Base-by-base conservation (phyloP, 2,113 vertebrate species). In the Prionailurus bengalensis region DNA sequence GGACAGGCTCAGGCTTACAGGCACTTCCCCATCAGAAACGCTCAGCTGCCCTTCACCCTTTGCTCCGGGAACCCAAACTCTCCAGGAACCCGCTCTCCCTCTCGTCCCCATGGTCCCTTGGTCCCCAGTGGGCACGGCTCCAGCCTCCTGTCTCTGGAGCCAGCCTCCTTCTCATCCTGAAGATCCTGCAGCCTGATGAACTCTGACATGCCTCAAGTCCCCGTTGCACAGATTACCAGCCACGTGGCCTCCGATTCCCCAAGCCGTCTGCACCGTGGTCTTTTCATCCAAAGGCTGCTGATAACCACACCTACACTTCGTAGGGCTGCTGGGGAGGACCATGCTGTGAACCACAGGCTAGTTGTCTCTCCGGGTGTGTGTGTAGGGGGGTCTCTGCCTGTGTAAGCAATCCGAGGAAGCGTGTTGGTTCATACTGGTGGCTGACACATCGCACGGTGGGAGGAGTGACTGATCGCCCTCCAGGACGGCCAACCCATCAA, bases 251-350 rank as follows among this genome's bases (percentile, higher is more conserved):
- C 19, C 1, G 4, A 13, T 8, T 19, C 19, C 42, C 71, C 4
- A 31, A 63, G 19, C 10, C 74, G 42, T 42, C 14, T 1, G 48
- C 33, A 4, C 63, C 23, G 1, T 11, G 19, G 33, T 19, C 53
- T 42, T 10, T 39, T 12, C 58, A 27, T 21, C 45, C 36, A 29
- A 45, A 42, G 11, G 1, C 11, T 1, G 5, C 66, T 4, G 55
- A 3, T 23, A 5, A 21, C 5, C 7, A 51, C 3, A 4, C 31
- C 3, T 4, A 2, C 4, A 23, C 19, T 39, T 74, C 39, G 0
- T 2, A 23, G 82, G 45, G 23, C 66, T 8, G 19, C 7, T 42
- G 66, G 42, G 27, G 58, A 53, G n/a, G n/a, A 19, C 4, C 10
- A 11, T 1, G 31, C 17, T 7, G 3, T 65, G 53, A 33, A 61